These are phyloP conservation scores for Lathronympha strigana DNA, from an alignment of 2,888 invertebrate genomes.

Conservation along the genomic window DNA sequence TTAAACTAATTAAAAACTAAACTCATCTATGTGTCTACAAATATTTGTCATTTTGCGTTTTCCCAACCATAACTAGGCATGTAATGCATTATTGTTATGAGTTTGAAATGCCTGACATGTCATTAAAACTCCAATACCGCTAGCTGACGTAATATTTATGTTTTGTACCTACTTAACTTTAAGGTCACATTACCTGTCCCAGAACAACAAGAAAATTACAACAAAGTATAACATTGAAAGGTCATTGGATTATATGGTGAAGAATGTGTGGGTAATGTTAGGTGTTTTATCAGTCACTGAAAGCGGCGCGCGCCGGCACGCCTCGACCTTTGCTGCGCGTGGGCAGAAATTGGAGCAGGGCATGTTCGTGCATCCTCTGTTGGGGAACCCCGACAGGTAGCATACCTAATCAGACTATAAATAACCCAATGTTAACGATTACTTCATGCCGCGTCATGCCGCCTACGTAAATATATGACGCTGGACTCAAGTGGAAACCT, in stretches of 20 bases:
- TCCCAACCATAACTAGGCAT: not conserved
- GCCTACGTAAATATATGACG: constrained; percentile 30
- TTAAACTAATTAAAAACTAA: not conserved
- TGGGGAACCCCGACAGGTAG: constrained; percentile 15
- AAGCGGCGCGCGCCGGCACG: constrained; percentile 2
- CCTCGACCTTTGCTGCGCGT: constrained; percentile 33
- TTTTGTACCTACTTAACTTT: not conserved
- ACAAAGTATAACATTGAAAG: not conserved
- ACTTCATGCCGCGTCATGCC: constrained; percentile 19
- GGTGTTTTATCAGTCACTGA: constrained; percentile 2
- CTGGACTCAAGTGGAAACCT: constrained; percentile 14
- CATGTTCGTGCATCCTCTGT: constrained; percentile 15
- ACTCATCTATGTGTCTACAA: not conserved
- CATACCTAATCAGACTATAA: constrained; percentile 9
- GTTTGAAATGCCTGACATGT: not conserved
- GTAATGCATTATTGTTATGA: not conserved
- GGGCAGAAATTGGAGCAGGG: constrained; percentile 30
- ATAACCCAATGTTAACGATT: constrained; percentile 28
- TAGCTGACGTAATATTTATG: not conserved
- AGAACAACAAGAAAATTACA: not conserved
- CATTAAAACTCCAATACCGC: not conserved
- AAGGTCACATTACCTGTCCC: not conserved
- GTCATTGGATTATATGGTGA: constrained; percentile 19
- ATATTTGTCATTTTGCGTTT: not conserved
- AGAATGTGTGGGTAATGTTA: constrained; percentile 21